Evolutionary conservation across 2,888 invertebrate genomes (phyloP).

Genomic region (Cabera pusaria): DNA sequence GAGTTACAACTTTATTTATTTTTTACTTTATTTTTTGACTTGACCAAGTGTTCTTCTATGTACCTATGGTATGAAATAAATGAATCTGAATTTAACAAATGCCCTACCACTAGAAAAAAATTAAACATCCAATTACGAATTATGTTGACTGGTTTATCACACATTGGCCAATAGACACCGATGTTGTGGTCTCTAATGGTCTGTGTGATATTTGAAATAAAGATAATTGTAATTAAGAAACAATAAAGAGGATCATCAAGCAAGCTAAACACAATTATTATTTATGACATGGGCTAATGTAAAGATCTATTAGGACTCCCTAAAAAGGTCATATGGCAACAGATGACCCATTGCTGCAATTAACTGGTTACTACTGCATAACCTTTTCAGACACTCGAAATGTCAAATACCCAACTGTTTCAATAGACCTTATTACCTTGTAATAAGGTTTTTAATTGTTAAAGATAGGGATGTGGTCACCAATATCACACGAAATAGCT

Average conservation of each 20-base stretch:
- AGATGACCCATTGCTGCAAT: conserved; percentile 31
- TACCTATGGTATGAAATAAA: no score
- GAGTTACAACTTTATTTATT: no score
- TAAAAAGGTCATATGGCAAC: conserved; percentile 26
- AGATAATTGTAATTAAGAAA: no score
- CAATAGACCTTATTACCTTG: conserved; percentile 12
- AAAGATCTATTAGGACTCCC: conserved; percentile 23
- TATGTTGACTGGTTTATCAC: no score
- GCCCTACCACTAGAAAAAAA: no score
- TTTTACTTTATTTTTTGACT: no score
- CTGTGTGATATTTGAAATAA: no score
- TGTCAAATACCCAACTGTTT: conserved; percentile 26
- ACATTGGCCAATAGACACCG: no score
- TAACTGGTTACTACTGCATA: conserved; percentile 33
- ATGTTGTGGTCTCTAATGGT: no score
- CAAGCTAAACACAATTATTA: conserved; percentile 4
- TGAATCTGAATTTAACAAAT: no score
- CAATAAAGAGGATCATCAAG: conserved; percentile 6
- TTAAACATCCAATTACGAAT: no score
- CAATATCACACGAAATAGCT: background rate
- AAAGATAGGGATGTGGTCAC: conserved; percentile 1
- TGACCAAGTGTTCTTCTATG: no score
- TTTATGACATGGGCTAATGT: conserved; percentile 13
- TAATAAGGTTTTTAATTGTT: conserved; percentile 16
- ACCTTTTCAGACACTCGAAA: conserved; percentile 35